phyloP scores from a whole-genome alignment of 2,797 vertebrate genomes.

The Intellagama lesueurii region DNA sequence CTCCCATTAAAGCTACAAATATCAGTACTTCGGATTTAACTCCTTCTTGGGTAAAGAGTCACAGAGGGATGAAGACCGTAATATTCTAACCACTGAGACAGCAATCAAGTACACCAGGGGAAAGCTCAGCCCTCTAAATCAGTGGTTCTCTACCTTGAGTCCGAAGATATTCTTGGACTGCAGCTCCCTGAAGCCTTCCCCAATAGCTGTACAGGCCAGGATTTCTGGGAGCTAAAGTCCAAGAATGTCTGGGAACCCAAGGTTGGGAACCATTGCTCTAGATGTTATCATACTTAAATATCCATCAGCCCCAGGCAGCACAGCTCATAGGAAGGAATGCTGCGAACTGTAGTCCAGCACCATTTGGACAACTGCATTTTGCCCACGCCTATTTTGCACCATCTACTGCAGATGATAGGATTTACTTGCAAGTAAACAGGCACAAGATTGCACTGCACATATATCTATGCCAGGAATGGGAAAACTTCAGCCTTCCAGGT shows the following conservation, averaged over 20 bases:
- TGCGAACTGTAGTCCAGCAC: not conserved
- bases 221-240: no score
- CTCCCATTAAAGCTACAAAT: not conserved
- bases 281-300: no score
- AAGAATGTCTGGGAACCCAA: no score
- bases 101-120: not conserved
- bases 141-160: no score
- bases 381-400: not conserved
- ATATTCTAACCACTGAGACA: constrained; percentile 22
- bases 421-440: not conserved
- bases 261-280: no score
- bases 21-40: constrained; percentile 10
- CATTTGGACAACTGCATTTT: no score
- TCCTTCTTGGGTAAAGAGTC: constrained; percentile 26
- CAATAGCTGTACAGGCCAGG: no score
- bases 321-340: no score
- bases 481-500: not conserved
- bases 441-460: not conserved
- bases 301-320: no score
- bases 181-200: no score
- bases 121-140: not conserved
- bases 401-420: not conserved
- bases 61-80: not conserved
- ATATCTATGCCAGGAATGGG: not conserved
- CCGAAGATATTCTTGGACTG: no score